Percentiles rank a stretch among this genome's conserved stretches.
Evolutionary conservation across 2,797 vertebrate species (phyloP).

Genomic region (Sorex maritimensis): DNA sequence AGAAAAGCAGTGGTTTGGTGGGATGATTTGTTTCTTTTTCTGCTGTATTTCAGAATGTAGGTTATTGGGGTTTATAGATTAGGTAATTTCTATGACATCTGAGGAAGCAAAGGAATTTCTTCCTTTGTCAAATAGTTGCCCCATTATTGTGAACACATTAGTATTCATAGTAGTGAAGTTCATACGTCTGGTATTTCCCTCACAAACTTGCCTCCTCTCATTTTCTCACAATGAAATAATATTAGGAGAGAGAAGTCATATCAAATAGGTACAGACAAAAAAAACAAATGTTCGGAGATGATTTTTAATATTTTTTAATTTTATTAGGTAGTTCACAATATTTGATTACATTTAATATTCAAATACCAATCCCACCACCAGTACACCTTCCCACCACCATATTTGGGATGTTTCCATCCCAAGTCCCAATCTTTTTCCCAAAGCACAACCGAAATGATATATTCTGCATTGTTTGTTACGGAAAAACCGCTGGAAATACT

Average conservation of each 20-base stretch:
- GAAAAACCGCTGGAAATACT: too few relatives aligned
- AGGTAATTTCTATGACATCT: slow-evolving; percentile 44
- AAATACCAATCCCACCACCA: too few relatives aligned
- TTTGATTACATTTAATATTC: too few relatives aligned
- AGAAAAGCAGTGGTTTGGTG: slow-evolving; percentile 18
- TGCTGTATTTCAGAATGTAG: slow-evolving; percentile 44
- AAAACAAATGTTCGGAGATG: slow-evolving; percentile 53
- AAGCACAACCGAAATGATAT: too few relatives aligned
- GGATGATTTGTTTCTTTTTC: background rate
- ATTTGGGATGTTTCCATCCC: too few relatives aligned
- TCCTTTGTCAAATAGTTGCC: slow-evolving; percentile 34
- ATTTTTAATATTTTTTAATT: background rate
- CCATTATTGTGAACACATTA: slow-evolving; percentile 43
- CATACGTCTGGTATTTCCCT: slow-evolving; percentile 48
- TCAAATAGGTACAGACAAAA: slow-evolving; percentile 65
- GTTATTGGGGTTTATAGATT: background rate
- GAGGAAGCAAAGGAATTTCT: slow-evolving; percentile 52
- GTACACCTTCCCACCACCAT: too few relatives aligned
- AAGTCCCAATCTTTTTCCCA: too few relatives aligned
- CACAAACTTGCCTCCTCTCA: slow-evolving; percentile 26
- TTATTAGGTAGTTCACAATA: too few relatives aligned
- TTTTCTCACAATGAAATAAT: slow-evolving; percentile 66
- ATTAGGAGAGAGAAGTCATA: slow-evolving; percentile 67
- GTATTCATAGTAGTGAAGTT: slow-evolving; percentile 54
- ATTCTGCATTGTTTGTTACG: too few relatives aligned